Base-by-base conservation (phyloP, 2,113 vertebrate genomes). In the Jacana jacana region DNA sequence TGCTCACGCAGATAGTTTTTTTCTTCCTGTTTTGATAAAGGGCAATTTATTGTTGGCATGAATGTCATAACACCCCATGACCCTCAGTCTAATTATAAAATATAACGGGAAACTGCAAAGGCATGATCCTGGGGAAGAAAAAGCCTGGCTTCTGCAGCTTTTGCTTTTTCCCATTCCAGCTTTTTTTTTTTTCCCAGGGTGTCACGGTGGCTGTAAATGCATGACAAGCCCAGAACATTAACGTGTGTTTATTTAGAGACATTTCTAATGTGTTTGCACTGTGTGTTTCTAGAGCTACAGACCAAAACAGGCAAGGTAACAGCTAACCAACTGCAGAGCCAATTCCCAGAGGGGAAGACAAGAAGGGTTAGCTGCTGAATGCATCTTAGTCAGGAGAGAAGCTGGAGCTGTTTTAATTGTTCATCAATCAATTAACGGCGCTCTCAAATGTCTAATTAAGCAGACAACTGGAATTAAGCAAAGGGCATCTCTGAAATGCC, bases 401-500 rank as follows among this genome's bases (percentile, higher is more conserved):
- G 87, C 94, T 81, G 89, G 71, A 92, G 96, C 95, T 93, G 81
- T 77, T 96, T 97, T 97, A 97, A 97, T 97, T 97, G 97, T 94
- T 97, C 97, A 97, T 97, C 96, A 97, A 97, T 97, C 97, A 97
- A 97, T 97, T 97, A 97, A 85, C 17, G 3, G 91, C 70, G 35
- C 89, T 95, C 96, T 97, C 93, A 93, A 91, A 96, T 55, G 91
- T 97, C 96, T 95, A 97, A 97, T 97, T 97, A 97, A 95, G 91
- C 94, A 97, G 95, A 97, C 96, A 97, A 97, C 94, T 86, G 95
- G 96, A 97, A 97, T 97, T 95, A 97, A 95, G 94, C 92, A 96
- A 96, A 97, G 97, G 97, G 95, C 96, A 97, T 94, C 92, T 95
- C 64, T 88, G 86, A 97, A 97, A 96, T 96, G 82, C 93, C 93